Evolutionary conservation across 1,140 invertebrate species (phyloP), one percentile per base, ranked within the genome.

Genomic region (Araneus ventricosus): DNA sequence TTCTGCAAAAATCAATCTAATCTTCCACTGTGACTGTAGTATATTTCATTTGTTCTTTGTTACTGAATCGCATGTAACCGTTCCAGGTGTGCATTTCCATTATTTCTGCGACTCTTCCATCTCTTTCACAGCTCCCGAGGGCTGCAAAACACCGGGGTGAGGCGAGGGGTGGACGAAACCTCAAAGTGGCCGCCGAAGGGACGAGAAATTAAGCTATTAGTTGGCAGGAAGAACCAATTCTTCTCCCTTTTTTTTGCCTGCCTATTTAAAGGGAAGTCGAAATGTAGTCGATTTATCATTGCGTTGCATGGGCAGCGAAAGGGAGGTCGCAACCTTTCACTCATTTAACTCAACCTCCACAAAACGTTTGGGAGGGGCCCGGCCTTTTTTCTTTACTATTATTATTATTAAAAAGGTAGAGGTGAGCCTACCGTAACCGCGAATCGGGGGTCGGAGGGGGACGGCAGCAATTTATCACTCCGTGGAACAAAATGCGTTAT

Each of bases 131-230:
- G 39, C 80, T 84, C 80, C 80, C 17, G 80, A 41, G 80, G 27
- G 22, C 52, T 52, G 61, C n/a, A 27, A 52, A 86, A 75, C 67
- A 30, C 34, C 27, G 4, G 20, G 70, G 30, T 20, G 70, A 30
- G 20, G 30, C 4, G 30, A 30, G 30, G 70, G 70, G 30, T 6
- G 20, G 27, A 1, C 17, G 30, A 34, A 75, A 20, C 70, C 30
- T 75, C 70, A 86, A 84, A 84, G 80, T 84, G 39, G 22, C 84
- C 84, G 84, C 84, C 84, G 52, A 86, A 59, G 82, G 52, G 45
- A 24, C 84, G 70, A 86, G 84, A 86, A 86, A 86, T 86, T 86
- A 86, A 86, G 84, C 84, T 86, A 86, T 86, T 86, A 86, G 84
- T 86, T 86, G 84, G 84, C 84, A 86, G 84, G 84, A 86, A 86